Evolutionary conservation across 2,888 invertebrate species (phyloP).

Genomic region (Lochmaea capreae): DNA sequence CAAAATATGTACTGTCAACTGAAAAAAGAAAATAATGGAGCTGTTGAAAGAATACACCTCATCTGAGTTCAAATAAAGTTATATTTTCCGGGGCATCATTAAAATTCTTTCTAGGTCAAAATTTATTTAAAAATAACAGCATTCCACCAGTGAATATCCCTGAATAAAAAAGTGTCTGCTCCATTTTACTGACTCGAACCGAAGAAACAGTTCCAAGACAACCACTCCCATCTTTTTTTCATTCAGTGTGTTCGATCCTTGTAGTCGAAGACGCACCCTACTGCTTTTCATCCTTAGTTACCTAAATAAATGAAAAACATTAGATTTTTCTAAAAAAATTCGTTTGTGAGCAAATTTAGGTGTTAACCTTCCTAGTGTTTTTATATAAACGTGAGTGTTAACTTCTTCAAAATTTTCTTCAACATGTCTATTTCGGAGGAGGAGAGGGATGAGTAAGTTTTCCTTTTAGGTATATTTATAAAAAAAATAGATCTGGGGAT

Average conservation of each 20-base stretch:
- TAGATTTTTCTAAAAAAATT: conserved; percentile 20
- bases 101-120: too few relatives aligned
- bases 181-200: neutral
- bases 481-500: neutral
- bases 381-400: neutral
- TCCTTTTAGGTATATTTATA: neutral
- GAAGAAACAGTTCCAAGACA: conserved; percentile 4
- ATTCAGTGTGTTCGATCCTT: conserved; percentile 50
- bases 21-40: too few relatives aligned
- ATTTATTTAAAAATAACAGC: too few relatives aligned
- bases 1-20: too few relatives aligned
- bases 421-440: conserved; percentile 71
- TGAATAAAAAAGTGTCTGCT: too few relatives aligned
- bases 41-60: too few relatives aligned
- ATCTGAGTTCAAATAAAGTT: too few relatives aligned
- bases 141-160: too few relatives aligned
- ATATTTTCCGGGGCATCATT: too few relatives aligned
- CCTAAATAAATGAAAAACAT: conserved; percentile 23
- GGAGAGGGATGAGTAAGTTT: conserved; percentile 78
- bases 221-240: conserved; percentile 12
- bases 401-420: conserved; percentile 26
- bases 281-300: conserved; percentile 20
- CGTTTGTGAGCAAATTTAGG: neutral
- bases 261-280: conserved; percentile 51
- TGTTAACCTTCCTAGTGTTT: conserved; percentile 20